Evolutionary conservation across 2,888 invertebrate genomes (phyloP).

Genomic region (Ligdia adustata): DNA sequence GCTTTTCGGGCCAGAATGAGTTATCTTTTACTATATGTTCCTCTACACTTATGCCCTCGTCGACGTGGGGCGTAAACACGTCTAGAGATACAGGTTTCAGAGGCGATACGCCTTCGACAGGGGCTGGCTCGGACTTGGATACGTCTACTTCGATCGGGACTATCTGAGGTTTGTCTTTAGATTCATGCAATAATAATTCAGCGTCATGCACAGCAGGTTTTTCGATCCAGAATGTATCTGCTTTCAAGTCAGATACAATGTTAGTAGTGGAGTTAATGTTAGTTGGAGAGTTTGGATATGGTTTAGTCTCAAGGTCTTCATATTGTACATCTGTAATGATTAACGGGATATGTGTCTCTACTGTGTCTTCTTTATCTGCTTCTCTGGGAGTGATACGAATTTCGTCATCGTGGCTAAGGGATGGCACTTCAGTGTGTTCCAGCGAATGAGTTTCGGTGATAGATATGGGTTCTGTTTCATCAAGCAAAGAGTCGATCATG

Average conservation of each 20-base stretch:
- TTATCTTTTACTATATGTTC: conserved; percentile 70
- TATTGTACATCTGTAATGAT: conserved; percentile 15
- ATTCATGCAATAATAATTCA: conserved; percentile 65
- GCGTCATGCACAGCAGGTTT: conserved; percentile 85
- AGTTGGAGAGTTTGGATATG: conserved; percentile 43
- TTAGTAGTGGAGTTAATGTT: conserved; percentile 61
- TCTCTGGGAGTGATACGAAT: conserved; percentile 45
- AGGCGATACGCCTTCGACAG: conserved; percentile 27
- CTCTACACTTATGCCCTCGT: conserved; percentile 47
- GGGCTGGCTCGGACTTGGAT: conserved; percentile 28
- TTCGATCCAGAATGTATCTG: conserved; percentile 85
- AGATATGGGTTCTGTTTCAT: conserved; percentile 51
- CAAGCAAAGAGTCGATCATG: conserved; percentile 58
- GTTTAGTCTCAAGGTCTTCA: conserved; percentile 20
- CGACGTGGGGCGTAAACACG: conserved; percentile 30
- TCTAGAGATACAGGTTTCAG: conserved; percentile 31
- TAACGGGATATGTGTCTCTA: conserved; percentile 19
- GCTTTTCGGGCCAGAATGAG: conserved; percentile 85
- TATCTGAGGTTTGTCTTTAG: conserved; percentile 44
- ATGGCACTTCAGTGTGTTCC: conserved; percentile 43
- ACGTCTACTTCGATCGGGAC: conserved; percentile 26
- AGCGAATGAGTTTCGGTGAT: conserved; percentile 49
- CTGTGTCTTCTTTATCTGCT: conserved; percentile 39
- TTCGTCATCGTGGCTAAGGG: conserved; percentile 45
- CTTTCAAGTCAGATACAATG: conserved; percentile 63